Evolutionary conservation across 2,113 vertebrate species (phyloP).

Genomic region (Labrus mixtus): DNA sequence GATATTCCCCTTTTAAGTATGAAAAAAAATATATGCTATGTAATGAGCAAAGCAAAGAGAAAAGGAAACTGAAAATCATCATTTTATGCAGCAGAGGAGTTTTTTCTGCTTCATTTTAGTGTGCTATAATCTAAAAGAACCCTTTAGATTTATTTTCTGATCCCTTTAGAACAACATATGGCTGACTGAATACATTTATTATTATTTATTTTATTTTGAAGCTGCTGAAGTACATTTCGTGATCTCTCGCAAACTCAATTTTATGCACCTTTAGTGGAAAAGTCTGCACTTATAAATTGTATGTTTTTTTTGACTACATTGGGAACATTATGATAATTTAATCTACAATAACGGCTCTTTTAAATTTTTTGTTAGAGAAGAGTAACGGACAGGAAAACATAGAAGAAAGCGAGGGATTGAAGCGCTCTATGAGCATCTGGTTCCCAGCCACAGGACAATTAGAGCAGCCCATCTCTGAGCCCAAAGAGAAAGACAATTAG

Average conservation of each 20-base stretch:
- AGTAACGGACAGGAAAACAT: slow-evolving; percentile 20
- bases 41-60: too few species aligned
- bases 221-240: too few species aligned
- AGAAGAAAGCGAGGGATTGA: slow-evolving; percentile 26
- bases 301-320: neutral
- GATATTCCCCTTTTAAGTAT: neutral
- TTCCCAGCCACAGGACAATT: slow-evolving; percentile 79
- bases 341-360: neutral
- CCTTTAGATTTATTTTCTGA: neutral
- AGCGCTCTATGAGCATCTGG: slow-evolving; percentile 74
- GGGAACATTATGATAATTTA: neutral
- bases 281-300: neutral
- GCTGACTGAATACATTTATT: neutral
- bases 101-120: neutral
- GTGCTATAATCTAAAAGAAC: neutral
- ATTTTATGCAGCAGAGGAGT: neutral
- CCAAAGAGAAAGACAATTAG: slow-evolving; percentile 81
- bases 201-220: neutral
- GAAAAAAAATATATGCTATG: too few species aligned
- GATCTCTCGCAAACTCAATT: too few species aligned
- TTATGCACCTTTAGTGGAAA: neutral
- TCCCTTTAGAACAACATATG: neutral
- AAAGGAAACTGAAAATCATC: too few species aligned
- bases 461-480: slow-evolving; percentile 73
- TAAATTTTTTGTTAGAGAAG: slow-evolving; percentile 10